Evolutionary conservation across 2,113 vertebrate species (phyloP), one percentile per base, ranked within the genome.

Genomic region (Girardinichthys multiradiatus): DNA sequence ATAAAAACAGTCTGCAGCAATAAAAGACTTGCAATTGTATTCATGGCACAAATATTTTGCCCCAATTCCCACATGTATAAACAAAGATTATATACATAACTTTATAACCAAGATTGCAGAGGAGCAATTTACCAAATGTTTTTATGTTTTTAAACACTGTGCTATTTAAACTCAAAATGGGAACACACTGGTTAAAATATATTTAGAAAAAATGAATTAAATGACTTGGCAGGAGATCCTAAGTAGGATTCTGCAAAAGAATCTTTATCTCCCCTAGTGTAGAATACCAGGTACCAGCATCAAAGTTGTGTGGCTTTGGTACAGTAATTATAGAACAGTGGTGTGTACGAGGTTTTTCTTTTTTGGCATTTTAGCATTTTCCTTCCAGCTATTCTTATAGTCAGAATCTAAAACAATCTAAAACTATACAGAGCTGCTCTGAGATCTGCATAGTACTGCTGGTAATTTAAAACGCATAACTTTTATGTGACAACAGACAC

Each of bases 321-420:
- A 31, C 57, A 63, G 24, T 83, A 80, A 90, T 86, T 84, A 87
- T 81, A 89, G 76, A 84, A 71, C 24, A 80, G 57, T 9, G 2
- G 27, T 37, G 61, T 24, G 69, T 84, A 86, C 81, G 85, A 84
- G 72, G 59, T 66, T 70, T 42, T 59, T 68, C n/a, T n/a, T 79
- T 60, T 31, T 69, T 42, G 21, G 51, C 70, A 77, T 42, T 76
- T 64, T 57, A 85, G 71, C 81, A 84, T 76, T 64, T 82, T 65
- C 33, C 70, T 37, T 37, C 51, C 74, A 62, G 39, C 10, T 39
- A 51, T 77, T 83, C 51, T 65, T 84, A 83, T 81, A 82, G 64
- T 79, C 71, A 67, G 67, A 69, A 57, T 59, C 24, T 21, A 27
- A 48, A 2, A 57, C 26, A n/a, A n/a, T n/a, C n/a, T n/a, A n/a